A percentile compares a stretch with the other conserved stretches of the same genome.
Evolutionary conservation across 2,113 vertebrate genomes (phyloP).

Genomic region (Strigops habroptila): DNA sequence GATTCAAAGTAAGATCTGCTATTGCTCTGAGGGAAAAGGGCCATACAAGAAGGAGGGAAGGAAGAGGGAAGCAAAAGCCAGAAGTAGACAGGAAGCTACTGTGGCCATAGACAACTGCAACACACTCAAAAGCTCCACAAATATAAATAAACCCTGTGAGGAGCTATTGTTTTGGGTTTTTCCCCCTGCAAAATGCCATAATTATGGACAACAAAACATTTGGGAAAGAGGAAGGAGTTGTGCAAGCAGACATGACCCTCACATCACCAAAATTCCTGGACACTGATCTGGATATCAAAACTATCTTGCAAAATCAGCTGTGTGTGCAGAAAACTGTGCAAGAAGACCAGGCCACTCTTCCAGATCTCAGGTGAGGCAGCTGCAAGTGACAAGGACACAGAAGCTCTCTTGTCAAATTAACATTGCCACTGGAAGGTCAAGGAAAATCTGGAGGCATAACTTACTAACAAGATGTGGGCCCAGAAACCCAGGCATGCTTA

Average conservation of each 20-base stretch:
- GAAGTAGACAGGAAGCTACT: background rate
- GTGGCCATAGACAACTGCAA: background rate
- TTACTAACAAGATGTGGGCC: background rate
- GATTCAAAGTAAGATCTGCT: background rate
- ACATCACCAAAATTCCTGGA: background rate
- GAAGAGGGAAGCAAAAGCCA: background rate
- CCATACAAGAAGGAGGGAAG: background rate
- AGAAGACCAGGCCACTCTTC: background rate
- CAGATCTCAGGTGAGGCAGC: background rate
- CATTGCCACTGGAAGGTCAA: background rate
- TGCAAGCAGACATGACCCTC: background rate
- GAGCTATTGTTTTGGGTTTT: background rate
- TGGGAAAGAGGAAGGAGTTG: background rate
- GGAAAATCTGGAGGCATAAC: background rate
- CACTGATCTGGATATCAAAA: background rate
- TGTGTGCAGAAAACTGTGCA: background rate
- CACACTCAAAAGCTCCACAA: background rate
- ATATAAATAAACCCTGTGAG: fast-evolving
- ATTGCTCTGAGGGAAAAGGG: background rate
- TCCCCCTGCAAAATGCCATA: background rate
- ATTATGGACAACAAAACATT: background rate
- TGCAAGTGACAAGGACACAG: background rate
- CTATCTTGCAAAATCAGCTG: background rate
- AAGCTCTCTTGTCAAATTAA: background rate
- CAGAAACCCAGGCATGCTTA: background rate